phyloP scores from a whole-genome alignment of 2,797 vertebrate species.

The Sebastes trivittatus region DNA sequence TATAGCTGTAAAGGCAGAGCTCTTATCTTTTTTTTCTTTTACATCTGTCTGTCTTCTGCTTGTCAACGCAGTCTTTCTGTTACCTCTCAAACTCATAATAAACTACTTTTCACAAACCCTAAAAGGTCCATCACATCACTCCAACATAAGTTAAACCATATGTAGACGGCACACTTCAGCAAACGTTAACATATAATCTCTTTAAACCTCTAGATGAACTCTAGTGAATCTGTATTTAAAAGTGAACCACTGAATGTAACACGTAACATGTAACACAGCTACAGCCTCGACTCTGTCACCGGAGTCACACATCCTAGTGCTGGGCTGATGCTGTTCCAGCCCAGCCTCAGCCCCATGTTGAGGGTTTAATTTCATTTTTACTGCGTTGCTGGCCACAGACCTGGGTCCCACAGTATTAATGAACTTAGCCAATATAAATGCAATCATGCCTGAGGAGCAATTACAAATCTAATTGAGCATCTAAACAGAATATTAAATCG shows the following conservation, averaged over 20 bases:
- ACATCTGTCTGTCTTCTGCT: slow-evolving; percentile 41
- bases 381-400: slow-evolving; percentile 73
- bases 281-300: slow-evolving; percentile 27
- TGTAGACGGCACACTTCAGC: slow-evolving; percentile 26
- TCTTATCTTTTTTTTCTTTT: slow-evolving; percentile 9
- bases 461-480: slow-evolving; percentile 83
- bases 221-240: slow-evolving; percentile 33
- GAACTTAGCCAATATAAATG: slow-evolving; percentile 78
- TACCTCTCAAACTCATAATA: slow-evolving; percentile 38
- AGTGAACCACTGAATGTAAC: slow-evolving; percentile 13
- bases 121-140: slow-evolving; percentile 23
- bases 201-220: slow-evolving; percentile 29
- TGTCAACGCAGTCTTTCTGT: slow-evolving; percentile 32
- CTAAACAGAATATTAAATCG: slow-evolving; percentile 82
- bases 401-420: slow-evolving; percentile 75
- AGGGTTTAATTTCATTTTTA: slow-evolving; percentile 78
- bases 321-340: slow-evolving; percentile 42
- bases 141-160: slow-evolving; percentile 46
- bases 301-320: slow-evolving; percentile 39
- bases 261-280: background rate
- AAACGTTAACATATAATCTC: slow-evolving; percentile 22
- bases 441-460: slow-evolving; percentile 81
- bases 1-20: slow-evolving; percentile 17
- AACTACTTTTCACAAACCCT: slow-evolving; percentile 39
- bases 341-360: slow-evolving; percentile 39